Base-by-base conservation (phyloP, 2,113 vertebrate species). In the Chaenocephalus aceratus region DNA sequence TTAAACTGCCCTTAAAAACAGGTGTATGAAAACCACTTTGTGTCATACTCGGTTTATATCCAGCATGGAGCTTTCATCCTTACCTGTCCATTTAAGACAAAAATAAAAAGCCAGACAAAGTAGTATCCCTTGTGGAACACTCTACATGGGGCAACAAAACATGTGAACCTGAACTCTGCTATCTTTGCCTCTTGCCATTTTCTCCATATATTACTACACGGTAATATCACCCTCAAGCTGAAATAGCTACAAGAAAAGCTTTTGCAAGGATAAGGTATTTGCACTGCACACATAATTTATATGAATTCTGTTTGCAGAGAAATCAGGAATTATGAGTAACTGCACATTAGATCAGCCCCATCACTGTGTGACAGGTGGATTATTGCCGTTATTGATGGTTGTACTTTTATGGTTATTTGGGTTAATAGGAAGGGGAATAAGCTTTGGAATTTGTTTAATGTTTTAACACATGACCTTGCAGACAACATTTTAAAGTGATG, bases 401-500 rank as follows among this genome's bases (percentile, higher is more conserved):
- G 34, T 16, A 10, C 56, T 53, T 80, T 71, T 76, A 63, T 80
- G 51, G 77, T 69, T 77, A 69, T 86, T 83, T 77, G 45, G 49
- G 75, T 69, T 85, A 71, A 89, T 76, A 64, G 52, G 52, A 62
- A 75, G 46, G 45, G 41, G 61, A 81, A 80, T 72, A 16, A 46
- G 36, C 71, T 83, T 64, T 13, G 53, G 49, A 36, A 12, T 49
- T 12, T 15, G 45, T 45, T 68, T 52, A 72, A 61, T 64, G 53
- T 71, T 82, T 78, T 82, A 73, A 77, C 54, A 77, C 48, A 44
- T 69, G 41, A 65, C 54, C 60, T 83, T 67, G 57, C 74, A 56
- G 8, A 30, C 51, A 16, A 49, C 76, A 44, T 79, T 80, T 86
- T 67, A 66, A 86, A 79, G 52, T 61, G n/a, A 78, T 67, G 58